Percentiles rank a stretch among this genome's conserved stretches.
Evolutionary conservation across 2,888 invertebrate species (phyloP).

Genomic region (Venustoraphidia nigricollis): DNA sequence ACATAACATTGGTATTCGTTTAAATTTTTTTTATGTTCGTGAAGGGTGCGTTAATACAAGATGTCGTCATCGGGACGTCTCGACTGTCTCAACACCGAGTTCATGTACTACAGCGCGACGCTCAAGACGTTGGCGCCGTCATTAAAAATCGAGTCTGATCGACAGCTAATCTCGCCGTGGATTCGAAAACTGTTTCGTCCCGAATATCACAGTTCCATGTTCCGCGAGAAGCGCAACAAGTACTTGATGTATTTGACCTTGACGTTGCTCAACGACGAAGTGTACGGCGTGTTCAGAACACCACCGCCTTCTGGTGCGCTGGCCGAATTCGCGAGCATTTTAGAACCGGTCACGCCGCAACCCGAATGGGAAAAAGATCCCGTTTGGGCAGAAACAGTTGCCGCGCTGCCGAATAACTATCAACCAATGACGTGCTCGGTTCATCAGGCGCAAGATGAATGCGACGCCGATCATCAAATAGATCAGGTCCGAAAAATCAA

Average conservation of each 20-base stretch:
- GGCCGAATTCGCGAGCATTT: conserved; percentile 1
- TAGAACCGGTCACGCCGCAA: conserved; percentile 19
- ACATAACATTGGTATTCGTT: too few relatives aligned
- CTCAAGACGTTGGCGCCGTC: conserved; percentile 27
- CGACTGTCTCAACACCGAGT: conserved; percentile 31
- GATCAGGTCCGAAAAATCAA: conserved; percentile 16
- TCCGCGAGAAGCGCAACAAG: conserved; percentile 31
- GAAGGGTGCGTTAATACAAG: background rate
- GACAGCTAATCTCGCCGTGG: conserved; percentile 27
- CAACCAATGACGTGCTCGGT: conserved; percentile 21
- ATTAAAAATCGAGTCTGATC: conserved; percentile 23
- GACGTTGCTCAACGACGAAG: conserved; percentile 27
- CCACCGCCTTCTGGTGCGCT: conserved; percentile 25
- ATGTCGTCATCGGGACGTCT: conserved; percentile 6
- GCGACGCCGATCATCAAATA: conserved; percentile 21
- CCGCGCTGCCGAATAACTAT: conserved; percentile 25
- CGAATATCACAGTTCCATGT: conserved; percentile 29
- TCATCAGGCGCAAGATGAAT: conserved; percentile 18
- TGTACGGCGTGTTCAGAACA: conserved; percentile 23
- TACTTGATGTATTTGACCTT: conserved; percentile 27
- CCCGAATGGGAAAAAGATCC: conserved; percentile 31
- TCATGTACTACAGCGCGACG: conserved; percentile 31
- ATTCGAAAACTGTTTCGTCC: conserved; percentile 30
- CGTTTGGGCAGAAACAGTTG: conserved; percentile 28
- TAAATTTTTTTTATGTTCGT: background rate